Evolutionary conservation across 2,888 invertebrate species (phyloP).

Genomic region (Frankliniella intonsa): DNA sequence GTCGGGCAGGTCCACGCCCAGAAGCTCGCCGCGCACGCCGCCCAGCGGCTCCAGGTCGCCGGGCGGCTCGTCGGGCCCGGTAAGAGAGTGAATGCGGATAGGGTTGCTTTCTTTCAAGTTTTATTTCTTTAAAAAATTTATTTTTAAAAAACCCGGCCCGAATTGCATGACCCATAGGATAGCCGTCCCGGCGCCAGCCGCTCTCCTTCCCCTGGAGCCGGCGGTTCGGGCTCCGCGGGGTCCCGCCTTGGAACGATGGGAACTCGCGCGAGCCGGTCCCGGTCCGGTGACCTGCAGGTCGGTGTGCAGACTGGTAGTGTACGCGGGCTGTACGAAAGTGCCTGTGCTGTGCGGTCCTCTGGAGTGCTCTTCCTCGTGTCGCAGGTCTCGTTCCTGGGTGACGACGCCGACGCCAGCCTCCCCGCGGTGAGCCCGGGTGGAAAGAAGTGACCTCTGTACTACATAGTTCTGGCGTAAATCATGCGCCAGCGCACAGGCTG

Average conservation of each 20-base stretch:
- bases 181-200: too few species aligned
- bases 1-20: neutral
- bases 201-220: neutral
- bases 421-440: neutral
- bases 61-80: neutral
- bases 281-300: neutral
- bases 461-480: too few species aligned
- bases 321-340: neutral
- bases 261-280: neutral
- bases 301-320: neutral
- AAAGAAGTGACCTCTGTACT: too few species aligned
- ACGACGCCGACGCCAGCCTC: neutral
- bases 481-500: too few species aligned
- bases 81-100: too few species aligned
- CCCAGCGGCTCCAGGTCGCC: neutral
- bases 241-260: neutral
- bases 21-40: neutral
- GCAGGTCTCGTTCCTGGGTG: neutral
- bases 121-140: too few species aligned
- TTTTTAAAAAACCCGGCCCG: too few species aligned
- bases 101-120: too few species aligned
- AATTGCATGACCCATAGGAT: too few species aligned
- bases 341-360: neutral
- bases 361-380: neutral
- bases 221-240: neutral